phyloP scores from a whole-genome alignment of 2,888 invertebrate species.

The Smittia sp. region DNA sequence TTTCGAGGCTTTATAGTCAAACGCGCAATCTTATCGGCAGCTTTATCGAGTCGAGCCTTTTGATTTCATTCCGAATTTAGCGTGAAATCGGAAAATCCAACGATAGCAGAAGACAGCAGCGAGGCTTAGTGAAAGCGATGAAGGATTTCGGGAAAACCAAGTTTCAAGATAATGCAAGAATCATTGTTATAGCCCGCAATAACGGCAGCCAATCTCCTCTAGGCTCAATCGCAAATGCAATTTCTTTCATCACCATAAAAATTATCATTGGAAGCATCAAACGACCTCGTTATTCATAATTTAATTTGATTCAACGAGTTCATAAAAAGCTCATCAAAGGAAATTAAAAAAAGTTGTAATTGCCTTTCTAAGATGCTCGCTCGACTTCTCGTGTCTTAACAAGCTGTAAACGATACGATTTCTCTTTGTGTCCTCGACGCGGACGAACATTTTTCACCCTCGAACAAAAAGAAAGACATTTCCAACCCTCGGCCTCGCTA shows the following conservation, averaged over 20 bases:
- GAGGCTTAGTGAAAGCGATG: no score
- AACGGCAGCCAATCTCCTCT: not conserved
- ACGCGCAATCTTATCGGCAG: no score
- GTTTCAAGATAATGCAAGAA: not conserved
- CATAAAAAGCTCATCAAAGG: slow-evolving; percentile 40
- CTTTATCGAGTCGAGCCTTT: not conserved
- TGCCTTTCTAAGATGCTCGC: slow-evolving; percentile 13
- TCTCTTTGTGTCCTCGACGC: not conserved
- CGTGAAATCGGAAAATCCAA: not conserved
- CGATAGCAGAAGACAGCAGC: no score
- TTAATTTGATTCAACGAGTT: slow-evolving; percentile 37
- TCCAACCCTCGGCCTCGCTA: not conserved
- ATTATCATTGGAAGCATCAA: slow-evolving; percentile 25
- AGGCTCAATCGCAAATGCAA: not conserved
- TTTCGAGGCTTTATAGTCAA: not conserved
- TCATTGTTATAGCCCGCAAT: not conserved
- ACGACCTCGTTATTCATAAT: slow-evolving; percentile 13
- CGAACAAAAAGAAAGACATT: not conserved
- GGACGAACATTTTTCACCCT: slow-evolving; percentile 24
- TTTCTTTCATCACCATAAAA: slow-evolving; percentile 10
- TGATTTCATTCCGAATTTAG: not conserved
- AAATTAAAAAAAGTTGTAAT: slow-evolving; percentile 32
- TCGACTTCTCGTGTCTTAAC: not conserved
- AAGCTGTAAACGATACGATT: not conserved
- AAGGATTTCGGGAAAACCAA: no score